Percentiles rank a stretch among this genome's conserved stretches.
phyloP scores from a whole-genome alignment of 1,140 invertebrate species.

The Drosophila erecta region DNA sequence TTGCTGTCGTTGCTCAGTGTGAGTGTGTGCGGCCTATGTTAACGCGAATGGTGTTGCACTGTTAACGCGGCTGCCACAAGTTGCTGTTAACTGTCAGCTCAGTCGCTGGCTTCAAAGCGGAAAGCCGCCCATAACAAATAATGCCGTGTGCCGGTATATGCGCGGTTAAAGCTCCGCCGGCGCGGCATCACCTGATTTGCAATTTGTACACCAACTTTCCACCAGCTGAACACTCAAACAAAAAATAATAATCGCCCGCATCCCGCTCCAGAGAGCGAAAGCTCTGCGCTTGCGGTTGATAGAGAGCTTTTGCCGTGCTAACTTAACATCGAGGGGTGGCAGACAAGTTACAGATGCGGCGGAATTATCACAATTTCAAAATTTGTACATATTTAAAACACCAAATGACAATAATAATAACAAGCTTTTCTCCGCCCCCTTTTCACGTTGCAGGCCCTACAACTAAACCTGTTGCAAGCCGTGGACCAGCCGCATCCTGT shows the following conservation, averaged over 20 bases:
- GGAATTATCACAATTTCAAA: neutral
- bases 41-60: conserved; percentile 60
- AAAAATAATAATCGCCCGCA: conserved; percentile 6
- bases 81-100: conserved; percentile 52
- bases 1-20: conserved; percentile 6
- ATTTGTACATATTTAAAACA: neutral
- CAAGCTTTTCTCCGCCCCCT: neutral
- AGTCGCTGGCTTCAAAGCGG: conserved; percentile 23
- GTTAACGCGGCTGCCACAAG: conserved; percentile 40
- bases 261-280: conserved; percentile 25
- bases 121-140: conserved; percentile 35
- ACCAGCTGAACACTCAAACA: conserved; percentile 29
- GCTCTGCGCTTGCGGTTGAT: neutral
- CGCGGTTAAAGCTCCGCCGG: conserved; percentile 51
- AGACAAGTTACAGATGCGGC: neutral
- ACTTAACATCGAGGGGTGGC: neutral
- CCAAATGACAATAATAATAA: neutral
- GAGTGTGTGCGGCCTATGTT: conserved; percentile 37
- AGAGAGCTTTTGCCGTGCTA: conserved; percentile 10
- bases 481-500: conserved; percentile 70
- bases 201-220: conserved; percentile 63
- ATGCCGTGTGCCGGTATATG: conserved; percentile 19
- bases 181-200: conserved; percentile 81
- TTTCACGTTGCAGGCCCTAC: conserved; percentile 28
- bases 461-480: conserved; percentile 63